Conservation (phyloP, 2,797 vertebrate genomes). For the Sebastes trivittatus region DNA sequence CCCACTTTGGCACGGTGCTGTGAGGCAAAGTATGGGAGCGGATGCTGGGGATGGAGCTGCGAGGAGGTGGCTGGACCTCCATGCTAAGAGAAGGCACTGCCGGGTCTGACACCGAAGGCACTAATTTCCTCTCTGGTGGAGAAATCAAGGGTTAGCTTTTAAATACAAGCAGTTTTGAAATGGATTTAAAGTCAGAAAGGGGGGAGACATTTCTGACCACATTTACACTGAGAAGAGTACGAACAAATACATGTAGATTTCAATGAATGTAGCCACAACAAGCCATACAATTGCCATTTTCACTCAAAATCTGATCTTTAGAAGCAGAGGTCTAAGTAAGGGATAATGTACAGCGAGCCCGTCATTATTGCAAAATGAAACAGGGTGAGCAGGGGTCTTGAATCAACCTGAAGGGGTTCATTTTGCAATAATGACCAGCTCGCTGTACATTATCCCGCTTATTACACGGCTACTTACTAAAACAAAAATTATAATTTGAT, state of each 20-base stretch:
- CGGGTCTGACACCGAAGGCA: constrained; percentile 90
- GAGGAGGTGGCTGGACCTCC: constrained; percentile 83
- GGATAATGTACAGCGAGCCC: too few species aligned
- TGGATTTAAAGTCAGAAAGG: neutral
- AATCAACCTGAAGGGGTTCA: too few species aligned
- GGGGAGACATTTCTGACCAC: neutral
- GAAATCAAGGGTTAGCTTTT: neutral
- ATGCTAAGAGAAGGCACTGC: constrained; percentile 88
- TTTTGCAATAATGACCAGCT: too few species aligned
- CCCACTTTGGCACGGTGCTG: constrained; percentile 83
- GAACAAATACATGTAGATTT: neutral
- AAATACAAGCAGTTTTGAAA: neutral
- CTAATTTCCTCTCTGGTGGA: constrained; percentile 90
- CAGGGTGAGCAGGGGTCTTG: too few species aligned
- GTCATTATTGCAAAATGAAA: too few species aligned
- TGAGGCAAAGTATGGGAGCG: constrained; percentile 66
- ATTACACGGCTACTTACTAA: too few species aligned
- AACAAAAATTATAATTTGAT: too few species aligned
- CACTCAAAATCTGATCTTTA: neutral
- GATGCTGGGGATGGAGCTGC: constrained; percentile 80
- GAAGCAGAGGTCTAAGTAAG: neutral
- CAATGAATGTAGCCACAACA: neutral
- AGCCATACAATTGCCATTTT: neutral
- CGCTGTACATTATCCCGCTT: too few species aligned
- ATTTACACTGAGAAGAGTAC: neutral